These are phyloP conservation scores for Sminthurides aquaticus DNA, from an alignment of 2,888 invertebrate genomes.

Conservation along the genomic window DNA sequence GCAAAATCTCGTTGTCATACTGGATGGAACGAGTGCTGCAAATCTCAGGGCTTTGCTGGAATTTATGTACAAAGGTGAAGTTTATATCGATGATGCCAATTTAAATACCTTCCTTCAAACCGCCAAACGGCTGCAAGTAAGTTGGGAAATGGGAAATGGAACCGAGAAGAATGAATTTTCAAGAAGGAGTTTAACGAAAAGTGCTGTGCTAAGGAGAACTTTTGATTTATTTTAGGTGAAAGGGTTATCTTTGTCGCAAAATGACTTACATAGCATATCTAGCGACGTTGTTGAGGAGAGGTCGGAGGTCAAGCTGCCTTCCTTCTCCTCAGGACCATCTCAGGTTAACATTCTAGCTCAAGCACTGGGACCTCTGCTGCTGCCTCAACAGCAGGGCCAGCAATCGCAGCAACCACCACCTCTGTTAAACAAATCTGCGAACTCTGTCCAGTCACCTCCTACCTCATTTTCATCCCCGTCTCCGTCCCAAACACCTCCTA, in stretches of 20 bases:
- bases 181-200: not conserved
- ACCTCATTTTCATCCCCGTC: slow-evolving; percentile 50
- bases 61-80: slow-evolving; percentile 92
- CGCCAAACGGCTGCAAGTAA: slow-evolving; percentile 50
- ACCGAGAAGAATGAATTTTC: not conserved
- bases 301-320: slow-evolving; percentile 34
- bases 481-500: slow-evolving; percentile 43
- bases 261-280: slow-evolving; percentile 44
- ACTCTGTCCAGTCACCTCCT: slow-evolving; percentile 47
- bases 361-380: slow-evolving; percentile 43
- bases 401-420: slow-evolving; percentile 31
- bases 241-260: slow-evolving; percentile 55
- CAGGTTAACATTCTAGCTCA: slow-evolving; percentile 43
- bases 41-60: slow-evolving; percentile 85
- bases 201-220: not conserved
- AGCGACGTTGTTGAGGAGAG: slow-evolving; percentile 42
- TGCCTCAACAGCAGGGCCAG: slow-evolving; percentile 38
- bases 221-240: slow-evolving; percentile 54
- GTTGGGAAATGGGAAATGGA: too few relatives aligned
- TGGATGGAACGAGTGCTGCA: slow-evolving; percentile 80
- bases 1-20: slow-evolving; percentile 66
- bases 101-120: slow-evolving; percentile 84
- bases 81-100: slow-evolving; percentile 85
- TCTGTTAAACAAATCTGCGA: slow-evolving; percentile 40
- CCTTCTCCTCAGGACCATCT: slow-evolving; percentile 31